Evolutionary conservation across 2,113 vertebrate genomes (phyloP).

Genomic region (Erpornis zantholeuca): DNA sequence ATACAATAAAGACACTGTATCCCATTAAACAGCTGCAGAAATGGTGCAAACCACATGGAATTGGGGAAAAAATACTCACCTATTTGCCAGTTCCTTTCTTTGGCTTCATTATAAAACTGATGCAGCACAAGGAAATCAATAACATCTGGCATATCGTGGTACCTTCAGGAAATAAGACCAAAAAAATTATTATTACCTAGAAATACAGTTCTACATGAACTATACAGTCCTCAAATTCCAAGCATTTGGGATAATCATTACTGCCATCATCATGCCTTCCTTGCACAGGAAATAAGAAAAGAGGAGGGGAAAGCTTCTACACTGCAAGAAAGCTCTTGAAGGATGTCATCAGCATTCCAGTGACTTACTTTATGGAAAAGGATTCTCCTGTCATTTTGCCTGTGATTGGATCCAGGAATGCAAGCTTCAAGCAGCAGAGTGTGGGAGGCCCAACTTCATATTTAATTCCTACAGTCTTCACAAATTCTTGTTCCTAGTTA

Average conservation of each 20-base stretch:
- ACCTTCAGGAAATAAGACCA: conserved; percentile 72
- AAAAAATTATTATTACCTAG: neutral
- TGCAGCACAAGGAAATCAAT: conserved; percentile 97
- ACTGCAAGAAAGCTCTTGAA: neutral
- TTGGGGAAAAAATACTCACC: conserved; percentile 71
- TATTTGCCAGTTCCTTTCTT: conserved; percentile 95
- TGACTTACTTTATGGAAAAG: conserved; percentile 94
- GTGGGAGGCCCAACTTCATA: conserved; percentile 96
- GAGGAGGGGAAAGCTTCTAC: neutral
- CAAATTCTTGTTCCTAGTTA: conserved; percentile 95
- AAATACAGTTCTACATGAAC: neutral
- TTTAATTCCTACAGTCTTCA: conserved; percentile 97
- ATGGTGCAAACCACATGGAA: neutral
- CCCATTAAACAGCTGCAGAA: neutral
- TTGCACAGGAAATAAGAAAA: neutral
- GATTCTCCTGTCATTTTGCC: conserved; percentile 98
- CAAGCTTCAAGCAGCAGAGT: conserved; percentile 95
- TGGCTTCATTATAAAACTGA: conserved; percentile 97
- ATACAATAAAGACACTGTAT: neutral
- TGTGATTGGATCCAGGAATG: conserved; percentile 92
- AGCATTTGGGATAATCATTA: neutral
- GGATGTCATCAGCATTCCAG: neutral
- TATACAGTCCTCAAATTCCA: neutral
- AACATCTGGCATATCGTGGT: conserved; percentile 99
- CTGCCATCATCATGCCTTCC: neutral